Conservation (phyloP, 2,797 vertebrate species). For the Distichodus sexfasciatus region DNA sequence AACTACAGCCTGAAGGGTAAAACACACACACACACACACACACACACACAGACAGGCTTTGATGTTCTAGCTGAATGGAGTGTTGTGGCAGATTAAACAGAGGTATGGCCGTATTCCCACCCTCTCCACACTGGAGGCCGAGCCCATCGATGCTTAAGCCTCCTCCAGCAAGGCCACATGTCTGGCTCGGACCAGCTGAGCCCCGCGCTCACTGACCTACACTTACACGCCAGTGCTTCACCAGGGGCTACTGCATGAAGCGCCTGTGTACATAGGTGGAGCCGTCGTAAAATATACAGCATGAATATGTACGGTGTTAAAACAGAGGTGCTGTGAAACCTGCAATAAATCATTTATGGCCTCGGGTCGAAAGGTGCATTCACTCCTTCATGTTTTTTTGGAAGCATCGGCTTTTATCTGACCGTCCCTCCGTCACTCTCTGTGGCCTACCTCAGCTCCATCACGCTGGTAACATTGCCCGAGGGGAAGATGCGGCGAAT, state of each 20-base stretch:
- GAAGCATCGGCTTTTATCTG: no score
- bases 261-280: no score
- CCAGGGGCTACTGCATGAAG: no score
- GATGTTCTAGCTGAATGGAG: constrained; percentile 26
- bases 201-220: neutral
- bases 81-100: constrained; percentile 7
- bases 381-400: neutral
- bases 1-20: neutral
- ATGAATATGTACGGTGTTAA: no score
- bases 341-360: no score
- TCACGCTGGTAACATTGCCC: constrained; percentile 94
- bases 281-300: no score
- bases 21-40: neutral
- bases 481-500: constrained; percentile 95
- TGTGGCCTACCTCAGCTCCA: constrained; percentile 87
- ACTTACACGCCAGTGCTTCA: neutral
- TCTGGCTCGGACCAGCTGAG: no score
- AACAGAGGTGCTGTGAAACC: no score
- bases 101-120: constrained; percentile 14
- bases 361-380: no score
- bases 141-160: constrained; percentile 7
- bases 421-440: neutral
- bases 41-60: constrained; percentile 15
- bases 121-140: neutral
- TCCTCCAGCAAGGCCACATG: neutral